Base-by-base conservation (phyloP, 2,113 vertebrate species). In the Pangasianodon gigas region DNA sequence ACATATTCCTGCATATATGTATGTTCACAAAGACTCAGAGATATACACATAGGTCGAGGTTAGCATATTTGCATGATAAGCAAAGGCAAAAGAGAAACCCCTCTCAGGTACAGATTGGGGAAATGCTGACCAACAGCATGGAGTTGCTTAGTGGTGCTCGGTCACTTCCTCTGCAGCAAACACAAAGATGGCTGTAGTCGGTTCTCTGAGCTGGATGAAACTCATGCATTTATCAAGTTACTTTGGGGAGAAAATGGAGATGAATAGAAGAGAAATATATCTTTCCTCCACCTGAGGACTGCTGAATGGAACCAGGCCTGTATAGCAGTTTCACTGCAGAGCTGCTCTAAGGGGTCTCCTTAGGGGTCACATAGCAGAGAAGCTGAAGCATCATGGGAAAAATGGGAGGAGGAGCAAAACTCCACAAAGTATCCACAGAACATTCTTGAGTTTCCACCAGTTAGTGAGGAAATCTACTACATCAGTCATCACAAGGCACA, bases 1-100 rank as follows among this genome's bases (percentile, higher is more conserved):
- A 95, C 91, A 94, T 93, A 94, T 93, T 94, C 93, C 93, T 93
- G 92, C 93, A 94, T 92, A 94, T 90, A 94, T 93, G 93, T 87
- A 95, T 93, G 93, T 93, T 92, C 93, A 94, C 91, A 91, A 87
- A 93, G 91, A 92, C 91, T 94, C 58, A 91, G 85, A 93, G 84
- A 93, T 89, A 93, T 74, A 92, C 88, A 93, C 79, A 91, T 44
- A 94, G 82, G 91, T 93, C 91, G 92, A 94, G 93, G 95, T 93
- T 94, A 93, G 94, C 91, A 93, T 95, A 94, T 94, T 93, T 91
- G 92, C 90, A 37, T 94, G 91, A 94, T 94, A 93, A 92, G 93
- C 92, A 93, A 94, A 93, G 93, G 94, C 95, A 94, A 91, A 93
- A 90, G 90, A 93, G 91, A 94, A 91, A 82, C 89, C 92, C 86